These are phyloP conservation scores for Chaenogobius annularis DNA, from an alignment of 2,113 vertebrate genomes.

Conservation along the genomic window DNA sequence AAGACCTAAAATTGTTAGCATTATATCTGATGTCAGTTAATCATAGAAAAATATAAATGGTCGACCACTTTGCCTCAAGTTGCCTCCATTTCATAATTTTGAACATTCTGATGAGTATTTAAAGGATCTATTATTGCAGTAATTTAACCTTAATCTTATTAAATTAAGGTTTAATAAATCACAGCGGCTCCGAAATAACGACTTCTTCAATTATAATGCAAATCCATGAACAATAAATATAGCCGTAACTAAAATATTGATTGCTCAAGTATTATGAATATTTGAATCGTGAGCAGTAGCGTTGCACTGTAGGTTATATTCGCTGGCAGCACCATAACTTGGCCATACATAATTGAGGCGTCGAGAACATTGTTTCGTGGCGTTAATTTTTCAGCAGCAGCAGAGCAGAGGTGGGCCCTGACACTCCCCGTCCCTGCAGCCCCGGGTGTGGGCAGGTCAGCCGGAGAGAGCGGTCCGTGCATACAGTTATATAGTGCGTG, in stretches of 20 bases:
- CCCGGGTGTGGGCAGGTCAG: constrained; percentile 21
- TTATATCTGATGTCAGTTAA: too few species aligned
- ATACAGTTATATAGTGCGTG: not conserved
- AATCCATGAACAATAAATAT: too few species aligned
- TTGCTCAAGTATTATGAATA: not conserved
- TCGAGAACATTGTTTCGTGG: constrained; percentile 56
- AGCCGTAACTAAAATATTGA: not conserved
- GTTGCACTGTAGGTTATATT: constrained; percentile 1
- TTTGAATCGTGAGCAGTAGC: not conserved
- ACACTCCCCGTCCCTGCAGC: constrained; percentile 32
- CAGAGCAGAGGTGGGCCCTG: constrained; percentile 44
- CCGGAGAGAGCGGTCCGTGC: constrained; percentile 20
- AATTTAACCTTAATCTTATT: too few species aligned
- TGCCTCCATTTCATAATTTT: too few species aligned
- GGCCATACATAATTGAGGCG: constrained; percentile 60
- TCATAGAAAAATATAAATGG: too few species aligned
- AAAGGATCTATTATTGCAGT: too few species aligned
- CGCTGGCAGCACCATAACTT: constrained; percentile 32
- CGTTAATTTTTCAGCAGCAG: constrained; percentile 64
- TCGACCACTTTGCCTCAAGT: too few species aligned
- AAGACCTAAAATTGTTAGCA: too few species aligned
- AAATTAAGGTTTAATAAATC: too few species aligned
- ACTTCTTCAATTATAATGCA: too few species aligned
- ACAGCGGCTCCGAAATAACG: too few species aligned
- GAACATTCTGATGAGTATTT: too few species aligned